These are phyloP conservation scores for Strigops habroptila DNA, from an alignment of 2,113 vertebrate genomes.

Conservation along the genomic window DNA sequence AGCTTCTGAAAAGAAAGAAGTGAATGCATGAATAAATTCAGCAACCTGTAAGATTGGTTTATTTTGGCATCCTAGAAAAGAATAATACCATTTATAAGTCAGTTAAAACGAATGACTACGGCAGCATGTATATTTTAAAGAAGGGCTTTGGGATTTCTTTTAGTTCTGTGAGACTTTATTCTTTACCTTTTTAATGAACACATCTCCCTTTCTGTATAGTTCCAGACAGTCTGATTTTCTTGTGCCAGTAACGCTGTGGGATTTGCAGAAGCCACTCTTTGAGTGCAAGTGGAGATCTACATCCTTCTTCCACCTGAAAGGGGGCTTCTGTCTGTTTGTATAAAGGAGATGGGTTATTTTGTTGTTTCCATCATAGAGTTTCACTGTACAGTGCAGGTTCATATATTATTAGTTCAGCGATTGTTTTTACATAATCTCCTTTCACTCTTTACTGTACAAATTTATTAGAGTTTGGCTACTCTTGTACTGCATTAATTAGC, in stretches of 20 bases:
- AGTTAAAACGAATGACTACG: neutral
- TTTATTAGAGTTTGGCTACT: conserved; percentile 44
- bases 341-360: neutral
- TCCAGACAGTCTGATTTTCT: neutral
- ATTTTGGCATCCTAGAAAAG: neutral
- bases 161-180: neutral
- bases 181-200: neutral
- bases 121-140: neutral
- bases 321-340: neutral
- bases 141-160: neutral
- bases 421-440: neutral
- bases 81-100: neutral
- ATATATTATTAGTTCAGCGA: neutral
- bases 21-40: neutral
- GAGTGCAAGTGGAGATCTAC: neutral
- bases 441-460: neutral
- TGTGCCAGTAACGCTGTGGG: neutral
- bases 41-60: neutral
- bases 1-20: neutral
- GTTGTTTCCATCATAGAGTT: neutral
- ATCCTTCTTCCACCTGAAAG: neutral
- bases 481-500: conserved; percentile 47
- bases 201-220: neutral
- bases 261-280: neutral
- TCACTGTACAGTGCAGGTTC: neutral